phyloP scores from a whole-genome alignment of 2,888 invertebrate genomes.

The Augiades crinisus region DNA sequence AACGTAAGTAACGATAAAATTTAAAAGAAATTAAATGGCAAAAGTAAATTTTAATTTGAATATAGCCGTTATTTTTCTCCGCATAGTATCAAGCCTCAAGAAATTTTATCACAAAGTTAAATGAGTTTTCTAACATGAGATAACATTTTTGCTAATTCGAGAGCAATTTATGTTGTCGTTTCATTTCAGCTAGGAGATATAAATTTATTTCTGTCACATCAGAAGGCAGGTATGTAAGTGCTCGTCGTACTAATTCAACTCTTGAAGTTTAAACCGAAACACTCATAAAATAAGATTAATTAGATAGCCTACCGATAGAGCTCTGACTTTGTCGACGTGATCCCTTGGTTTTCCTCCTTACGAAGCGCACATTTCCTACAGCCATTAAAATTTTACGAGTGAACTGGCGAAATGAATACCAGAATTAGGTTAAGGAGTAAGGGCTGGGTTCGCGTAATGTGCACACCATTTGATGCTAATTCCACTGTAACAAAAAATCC shows the following conservation, averaged over 20 bases:
- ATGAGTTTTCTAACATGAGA: slow-evolving; percentile 15
- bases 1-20: neutral
- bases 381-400: slow-evolving; percentile 78
- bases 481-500: slow-evolving; percentile 14
- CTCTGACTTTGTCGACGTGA: slow-evolving; percentile 44
- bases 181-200: neutral
- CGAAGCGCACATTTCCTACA: slow-evolving; percentile 58
- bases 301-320: slow-evolving; percentile 40
- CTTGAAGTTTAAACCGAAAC: neutral
- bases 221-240: neutral
- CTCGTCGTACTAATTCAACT: slow-evolving; percentile 3
- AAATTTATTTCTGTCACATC: neutral
- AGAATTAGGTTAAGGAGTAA: slow-evolving; percentile 74
- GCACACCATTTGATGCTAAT: slow-evolving; percentile 50
- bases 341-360: slow-evolving; percentile 54
- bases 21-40: neutral
- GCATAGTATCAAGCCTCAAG: neutral
- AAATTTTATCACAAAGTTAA: slow-evolving; percentile 18
- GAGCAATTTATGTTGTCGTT: slow-evolving; percentile 5
- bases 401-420: slow-evolving; percentile 74
- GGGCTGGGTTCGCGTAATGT: slow-evolving; percentile 60
- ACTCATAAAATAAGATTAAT: slow-evolving; percentile 41
- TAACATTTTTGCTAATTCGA: slow-evolving; percentile 2
- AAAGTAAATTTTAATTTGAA: neutral
- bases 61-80: neutral